Conservation (phyloP, 2,888 invertebrate species). For the Cenopis cana region DNA sequence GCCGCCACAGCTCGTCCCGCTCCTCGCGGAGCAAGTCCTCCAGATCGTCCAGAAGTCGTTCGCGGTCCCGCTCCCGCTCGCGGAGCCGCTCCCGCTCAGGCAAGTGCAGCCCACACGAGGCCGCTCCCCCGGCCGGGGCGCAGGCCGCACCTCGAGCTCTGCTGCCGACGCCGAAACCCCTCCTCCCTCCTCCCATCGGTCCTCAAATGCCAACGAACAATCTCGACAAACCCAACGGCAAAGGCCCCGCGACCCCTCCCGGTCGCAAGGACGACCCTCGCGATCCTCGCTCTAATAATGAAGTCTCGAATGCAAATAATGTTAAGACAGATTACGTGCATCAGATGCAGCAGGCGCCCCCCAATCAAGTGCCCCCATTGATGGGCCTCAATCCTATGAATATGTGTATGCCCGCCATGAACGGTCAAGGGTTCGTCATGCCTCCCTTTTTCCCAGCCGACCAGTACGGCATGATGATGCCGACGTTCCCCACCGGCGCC, state of each 20-base stretch:
- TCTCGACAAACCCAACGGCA: conserved; percentile 56
- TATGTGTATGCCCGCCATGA: conserved; percentile 72
- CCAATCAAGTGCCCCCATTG: conserved; percentile 70
- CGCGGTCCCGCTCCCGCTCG: conserved; percentile 51
- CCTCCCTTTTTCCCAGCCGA: conserved; percentile 75
- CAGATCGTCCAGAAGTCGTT: conserved; percentile 65
- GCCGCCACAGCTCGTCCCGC: conserved; percentile 75
- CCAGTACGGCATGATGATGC: conserved; percentile 77
- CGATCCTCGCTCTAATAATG: conserved; percentile 46
- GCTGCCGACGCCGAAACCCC: conserved; percentile 62
- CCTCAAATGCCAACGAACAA: conserved; percentile 65
- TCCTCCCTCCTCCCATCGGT: conserved; percentile 65
- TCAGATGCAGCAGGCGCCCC: conserved; percentile 51
- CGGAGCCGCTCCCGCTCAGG: conserved; percentile 82
- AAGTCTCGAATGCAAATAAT: conserved; percentile 50
- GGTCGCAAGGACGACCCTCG: conserved; percentile 50
- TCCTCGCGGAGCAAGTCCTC: conserved; percentile 79
- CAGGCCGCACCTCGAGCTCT: conserved; percentile 63
- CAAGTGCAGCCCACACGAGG: conserved; percentile 81
- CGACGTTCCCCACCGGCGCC: conserved; percentile 53
- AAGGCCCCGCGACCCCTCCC: conserved; percentile 58
- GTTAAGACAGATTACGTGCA: conserved; percentile 53
- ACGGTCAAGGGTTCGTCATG: conserved; percentile 69
- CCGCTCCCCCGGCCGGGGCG: conserved; percentile 62
- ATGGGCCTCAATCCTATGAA: conserved; percentile 76